Evolutionary conservation across 2,113 vertebrate species (phyloP), one percentile per base, ranked within the genome.

Genomic region (Catagonus wagneri): DNA sequence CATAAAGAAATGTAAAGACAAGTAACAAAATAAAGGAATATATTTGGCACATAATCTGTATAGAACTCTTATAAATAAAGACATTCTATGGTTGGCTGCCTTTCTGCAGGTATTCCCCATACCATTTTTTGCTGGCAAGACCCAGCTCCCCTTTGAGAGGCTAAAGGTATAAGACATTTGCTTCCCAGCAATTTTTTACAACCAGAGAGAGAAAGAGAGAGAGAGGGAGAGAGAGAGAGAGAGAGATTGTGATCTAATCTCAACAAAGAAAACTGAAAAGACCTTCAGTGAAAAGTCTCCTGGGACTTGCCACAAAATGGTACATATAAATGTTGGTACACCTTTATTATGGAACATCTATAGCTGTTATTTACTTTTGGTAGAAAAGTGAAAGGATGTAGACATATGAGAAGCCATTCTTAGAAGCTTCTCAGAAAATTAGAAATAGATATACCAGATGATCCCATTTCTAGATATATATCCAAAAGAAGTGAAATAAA

Each of bases 401-500:
- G 36, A 32, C 15, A 52, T 79, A 84, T n/a, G 32, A 56, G 16
- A 65, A 86, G 79, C 3, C 78, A 39, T 20, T n/a, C n/a, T 69
- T 12, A 6, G 27, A 50, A 32, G 44, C 39, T 91, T 36, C 44
- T 58, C 58, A 29, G 71, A 68, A 76, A 92, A 79, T 50, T 50
- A 93, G 36, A 69, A 52, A 65, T 39, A 75, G 68, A 83, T 54
- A 39, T 56, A 84, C 80, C 23, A 36, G 29, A 84, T 23, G n/a
- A 56, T 84, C 44, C 68, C 80, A 84, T n/a, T 65, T 92, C 19
- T 16, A 17, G 44, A 25, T 84, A 75, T 32, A 63, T 17, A 83
- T 12, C 12, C 80, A 75, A 75, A 78, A 65, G 39, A 92, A 84
- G 25, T 90, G 36, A 84, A 94, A 90, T 79, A 32, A 68, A 52